Evolutionary conservation across 1,140 invertebrate genomes (phyloP).

Genomic region (Drosophila ananassae): DNA sequence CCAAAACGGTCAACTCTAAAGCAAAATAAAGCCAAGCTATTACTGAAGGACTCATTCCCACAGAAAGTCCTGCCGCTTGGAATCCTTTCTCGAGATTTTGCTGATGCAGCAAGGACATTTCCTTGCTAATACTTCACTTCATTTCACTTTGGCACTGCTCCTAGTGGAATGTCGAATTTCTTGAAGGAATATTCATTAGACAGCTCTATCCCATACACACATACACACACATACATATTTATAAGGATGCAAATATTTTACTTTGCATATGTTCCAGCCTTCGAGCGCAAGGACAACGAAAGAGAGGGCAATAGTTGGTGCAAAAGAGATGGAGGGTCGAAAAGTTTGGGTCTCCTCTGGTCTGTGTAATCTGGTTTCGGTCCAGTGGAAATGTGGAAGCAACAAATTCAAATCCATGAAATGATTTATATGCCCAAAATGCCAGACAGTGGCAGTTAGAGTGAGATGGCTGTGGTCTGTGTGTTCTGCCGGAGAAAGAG

Average conservation of each 20-base stretch:
- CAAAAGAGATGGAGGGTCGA: background rate
- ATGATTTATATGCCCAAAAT: constrained; percentile 74
- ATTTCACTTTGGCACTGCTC: constrained; percentile 25
- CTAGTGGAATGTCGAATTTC: constrained; percentile 42
- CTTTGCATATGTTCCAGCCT: constrained; percentile 80
- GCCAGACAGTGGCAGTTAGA: constrained; percentile 43
- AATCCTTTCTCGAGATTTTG: constrained; percentile 15
- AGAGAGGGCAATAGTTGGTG: background rate
- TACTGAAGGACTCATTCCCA: background rate
- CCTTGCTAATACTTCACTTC: constrained; percentile 38
- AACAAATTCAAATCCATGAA: constrained; percentile 78
- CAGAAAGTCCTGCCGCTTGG: background rate
- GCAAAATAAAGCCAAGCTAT: background rate
- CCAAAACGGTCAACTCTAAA: background rate
- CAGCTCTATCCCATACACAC: constrained; percentile 32
- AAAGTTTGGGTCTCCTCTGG: constrained; percentile 22
- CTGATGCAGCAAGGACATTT: constrained; percentile 38
- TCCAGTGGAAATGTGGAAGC: constrained; percentile 31
- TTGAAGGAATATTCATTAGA: constrained; percentile 78
- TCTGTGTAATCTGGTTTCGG: constrained; percentile 63
- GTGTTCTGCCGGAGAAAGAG: constrained; percentile 4
- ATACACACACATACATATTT: constrained; percentile 69
- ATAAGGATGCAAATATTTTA: constrained; percentile 84
- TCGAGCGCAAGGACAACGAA: background rate
- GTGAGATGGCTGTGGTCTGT: constrained; percentile 8